Conservation (phyloP, 1,140 invertebrate species). For the Hylyphantes graminicola region DNA sequence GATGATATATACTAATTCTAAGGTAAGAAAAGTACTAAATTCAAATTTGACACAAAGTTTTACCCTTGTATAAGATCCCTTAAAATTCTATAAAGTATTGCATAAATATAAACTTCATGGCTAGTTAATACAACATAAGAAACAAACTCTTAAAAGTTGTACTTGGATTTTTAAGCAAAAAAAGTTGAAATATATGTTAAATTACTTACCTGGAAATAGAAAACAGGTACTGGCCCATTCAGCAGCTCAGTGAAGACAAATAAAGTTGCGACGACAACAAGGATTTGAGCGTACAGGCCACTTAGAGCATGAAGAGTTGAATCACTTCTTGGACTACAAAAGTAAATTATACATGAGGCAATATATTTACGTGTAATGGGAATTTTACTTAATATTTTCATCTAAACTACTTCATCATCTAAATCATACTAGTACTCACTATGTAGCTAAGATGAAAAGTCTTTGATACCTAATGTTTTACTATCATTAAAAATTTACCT, state of each 20-base stretch:
- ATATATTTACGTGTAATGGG: background rate
- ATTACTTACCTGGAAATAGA: slow-evolving; percentile 74
- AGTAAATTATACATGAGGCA: slow-evolving; percentile 3
- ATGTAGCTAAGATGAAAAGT: background rate
- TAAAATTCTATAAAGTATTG: no score
- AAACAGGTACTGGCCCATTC: slow-evolving; percentile 72
- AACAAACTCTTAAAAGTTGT: no score
- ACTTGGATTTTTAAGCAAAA: no score
- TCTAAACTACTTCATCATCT: background rate
- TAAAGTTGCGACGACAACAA: slow-evolving; percentile 74
- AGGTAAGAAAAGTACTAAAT: no score
- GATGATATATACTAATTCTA: no score
- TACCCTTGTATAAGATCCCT: no score
- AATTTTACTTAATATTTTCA: background rate
- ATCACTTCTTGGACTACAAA: slow-evolving; percentile 23
- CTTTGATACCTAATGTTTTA: no score
- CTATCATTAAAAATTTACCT: no score
- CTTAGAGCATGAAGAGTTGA: slow-evolving; percentile 45
- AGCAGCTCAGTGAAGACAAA: slow-evolving; percentile 75
- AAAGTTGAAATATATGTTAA: background rate
- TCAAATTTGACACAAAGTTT: no score
- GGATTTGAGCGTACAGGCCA: slow-evolving; percentile 74
- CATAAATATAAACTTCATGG: no score
- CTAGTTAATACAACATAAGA: no score
- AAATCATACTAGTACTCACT: no score